Percentiles rank a stretch among this genome's conserved stretches.
Evolutionary conservation across 2,797 vertebrate genomes (phyloP).

Genomic region (Hypotaenidia okinawae): DNA sequence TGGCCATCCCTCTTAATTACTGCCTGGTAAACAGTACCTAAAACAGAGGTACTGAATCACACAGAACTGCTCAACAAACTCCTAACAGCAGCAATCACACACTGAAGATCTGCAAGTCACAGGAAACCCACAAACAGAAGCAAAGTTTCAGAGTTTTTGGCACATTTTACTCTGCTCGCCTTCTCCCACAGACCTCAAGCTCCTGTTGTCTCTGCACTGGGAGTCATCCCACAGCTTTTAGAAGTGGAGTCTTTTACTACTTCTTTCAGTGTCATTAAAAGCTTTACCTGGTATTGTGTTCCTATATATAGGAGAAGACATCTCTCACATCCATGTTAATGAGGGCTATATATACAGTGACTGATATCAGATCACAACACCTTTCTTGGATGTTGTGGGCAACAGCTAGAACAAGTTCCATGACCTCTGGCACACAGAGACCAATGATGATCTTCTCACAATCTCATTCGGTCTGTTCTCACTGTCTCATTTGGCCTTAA

Average conservation of each 20-base stretch:
- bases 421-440: not conserved
- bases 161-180: not conserved
- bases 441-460: not conserved
- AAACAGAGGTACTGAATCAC: not conserved
- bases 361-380: not conserved
- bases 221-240: not conserved
- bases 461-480: not conserved
- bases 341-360: not conserved
- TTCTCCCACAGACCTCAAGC: not conserved
- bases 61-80: not conserved
- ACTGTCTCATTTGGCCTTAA: not conserved
- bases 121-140: not conserved
- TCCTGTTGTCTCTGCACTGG: not conserved
- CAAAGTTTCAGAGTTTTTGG: not conserved
- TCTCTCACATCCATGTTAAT: not conserved
- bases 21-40: not conserved
- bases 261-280: not conserved
- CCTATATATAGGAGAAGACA: not conserved
- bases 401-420: not conserved
- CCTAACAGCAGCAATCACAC: not conserved
- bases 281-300: not conserved
- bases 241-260: not conserved
- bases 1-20: not conserved
- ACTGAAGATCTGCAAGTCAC: not conserved
- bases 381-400: not conserved